Base-by-base conservation (phyloP, 2,888 invertebrate genomes). In the Pristionchus japonicus region DNA sequence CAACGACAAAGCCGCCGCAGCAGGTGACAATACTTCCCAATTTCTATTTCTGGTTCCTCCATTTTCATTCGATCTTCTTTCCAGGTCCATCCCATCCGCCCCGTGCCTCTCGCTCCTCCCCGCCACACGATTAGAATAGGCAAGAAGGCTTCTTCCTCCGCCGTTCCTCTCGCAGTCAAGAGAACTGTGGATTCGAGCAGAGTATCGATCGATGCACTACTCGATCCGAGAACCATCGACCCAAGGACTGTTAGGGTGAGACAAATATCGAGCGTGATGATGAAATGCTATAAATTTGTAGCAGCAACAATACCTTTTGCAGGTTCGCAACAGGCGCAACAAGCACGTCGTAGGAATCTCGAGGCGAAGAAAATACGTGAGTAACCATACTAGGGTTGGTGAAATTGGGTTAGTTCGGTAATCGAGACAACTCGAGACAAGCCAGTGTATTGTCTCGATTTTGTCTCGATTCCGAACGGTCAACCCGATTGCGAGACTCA, bases 291-390 rank as follows among this genome's bases (percentile, higher is more conserved):
- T n/a, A 57, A 23, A 3, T n/a, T 57, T 57, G 17, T 57, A 13
- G 7, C 17, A 23, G 57, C 57, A 57, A 34, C 23, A 43, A 43
- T 43, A 77, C 27, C 1, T 47, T 27, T 37, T 82, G 4, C 27
- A 82, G 82, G 40, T 49, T 4, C 82, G 82, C 27, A 57, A 52
- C 34, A 20, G 82, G 0, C 49, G 82, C 52, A 57, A 57, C 49
- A 83, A 83, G 52, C 49, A 83, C 34, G 82, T 83, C 23, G 52
- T 83, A 17, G 82, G 82, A 13, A 83, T 83, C 82, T 83, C 82
- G 34, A 52, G 31, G 23, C 7, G 82, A 34, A 31, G 82, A 52
- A n/a, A 27, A 52, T 83, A 34, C 37, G 82, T 83, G n/a, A n/a
- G n/a, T n/a, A n/a, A n/a, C n/a, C n/a, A n/a, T n/a, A n/a, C n/a